Percentiles rank a stretch among this genome's conserved stretches.
phyloP scores from a whole-genome alignment of 2,113 vertebrate species.

The Gasterosteus aculeatus region DNA sequence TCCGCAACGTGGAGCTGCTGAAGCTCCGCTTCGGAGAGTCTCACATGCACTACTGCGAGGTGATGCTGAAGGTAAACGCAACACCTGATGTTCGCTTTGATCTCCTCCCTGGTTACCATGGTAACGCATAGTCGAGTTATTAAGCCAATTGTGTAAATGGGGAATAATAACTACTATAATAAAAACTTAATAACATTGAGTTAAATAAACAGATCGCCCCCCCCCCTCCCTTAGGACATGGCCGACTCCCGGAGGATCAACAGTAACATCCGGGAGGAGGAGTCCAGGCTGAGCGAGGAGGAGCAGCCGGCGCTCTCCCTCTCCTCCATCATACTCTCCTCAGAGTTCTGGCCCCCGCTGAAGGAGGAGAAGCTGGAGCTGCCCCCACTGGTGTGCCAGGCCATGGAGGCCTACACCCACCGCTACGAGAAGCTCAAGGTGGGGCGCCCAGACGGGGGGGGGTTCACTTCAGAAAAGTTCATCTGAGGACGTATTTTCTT shows the following conservation, averaged over 20 bases:
- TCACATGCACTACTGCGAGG: constrained; percentile 98
- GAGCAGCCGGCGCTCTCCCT: constrained; percentile 87
- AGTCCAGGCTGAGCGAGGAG: constrained; percentile 86
- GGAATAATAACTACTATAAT: too few relatives aligned
- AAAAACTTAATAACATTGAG: too few relatives aligned
- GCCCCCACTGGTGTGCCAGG: constrained; percentile 85
- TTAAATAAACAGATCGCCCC: too few relatives aligned
- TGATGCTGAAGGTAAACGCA: constrained; percentile 89
- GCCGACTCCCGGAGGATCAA: constrained; percentile 96
- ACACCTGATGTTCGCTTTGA: not conserved
- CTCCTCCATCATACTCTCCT: constrained; percentile 91
- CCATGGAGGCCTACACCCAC: constrained; percentile 92
- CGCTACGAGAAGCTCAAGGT: constrained; percentile 99
- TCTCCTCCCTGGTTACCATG: not conserved
- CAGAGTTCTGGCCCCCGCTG: constrained; percentile 96
- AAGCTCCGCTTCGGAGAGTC: constrained; percentile 97
- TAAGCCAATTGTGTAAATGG: too few relatives aligned
- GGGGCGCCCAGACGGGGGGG: not conserved
- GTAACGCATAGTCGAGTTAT: not conserved
- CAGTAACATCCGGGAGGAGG: constrained; percentile 92
- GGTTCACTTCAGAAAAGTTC: not conserved
- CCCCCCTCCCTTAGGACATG: constrained; percentile 86
- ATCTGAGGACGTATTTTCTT: not conserved
- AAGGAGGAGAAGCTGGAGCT: constrained; percentile 98
- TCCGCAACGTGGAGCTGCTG: constrained; percentile 96